Conservation (phyloP, 2,888 invertebrate species). For the Julus scanicus region DNA sequence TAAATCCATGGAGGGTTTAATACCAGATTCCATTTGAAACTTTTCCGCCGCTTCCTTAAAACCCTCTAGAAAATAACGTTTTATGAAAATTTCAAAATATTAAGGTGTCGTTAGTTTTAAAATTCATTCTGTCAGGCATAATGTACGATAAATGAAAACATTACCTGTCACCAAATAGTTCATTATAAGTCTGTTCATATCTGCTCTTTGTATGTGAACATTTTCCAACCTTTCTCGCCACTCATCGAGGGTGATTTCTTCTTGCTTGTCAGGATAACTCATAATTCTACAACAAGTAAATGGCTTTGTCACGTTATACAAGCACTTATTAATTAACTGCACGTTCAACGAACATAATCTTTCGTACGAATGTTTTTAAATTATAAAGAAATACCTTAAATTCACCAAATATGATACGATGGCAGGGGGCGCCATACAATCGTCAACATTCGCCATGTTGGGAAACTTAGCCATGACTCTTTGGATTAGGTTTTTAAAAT, state of each 20-base stretch:
- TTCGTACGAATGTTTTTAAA: neutral
- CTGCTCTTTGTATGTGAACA: conserved; percentile 84
- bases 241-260: conserved; percentile 72
- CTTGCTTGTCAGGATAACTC: conserved; percentile 63
- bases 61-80: conserved; percentile 65
- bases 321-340: neutral
- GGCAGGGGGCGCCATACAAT: conserved; percentile 31
- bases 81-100: conserved; percentile 34
- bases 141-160: neutral
- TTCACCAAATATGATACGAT: neutral
- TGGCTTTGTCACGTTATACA: neutral
- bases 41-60: conserved; percentile 94
- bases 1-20: conserved; percentile 80
- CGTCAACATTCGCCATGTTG: neutral
- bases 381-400: neutral
- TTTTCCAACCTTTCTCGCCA: conserved; percentile 79
- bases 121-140: neutral
- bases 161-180: conserved; percentile 97
- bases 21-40: conserved; percentile 93
- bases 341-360: neutral
- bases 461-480: neutral
- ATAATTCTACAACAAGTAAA: conserved; percentile 43
- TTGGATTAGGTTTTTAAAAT: neutral
- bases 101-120: neutral
- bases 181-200: conserved; percentile 98